Evolutionary conservation across 1,140 invertebrate species (phyloP).

Genomic region (Globodera rostochiensis): DNA sequence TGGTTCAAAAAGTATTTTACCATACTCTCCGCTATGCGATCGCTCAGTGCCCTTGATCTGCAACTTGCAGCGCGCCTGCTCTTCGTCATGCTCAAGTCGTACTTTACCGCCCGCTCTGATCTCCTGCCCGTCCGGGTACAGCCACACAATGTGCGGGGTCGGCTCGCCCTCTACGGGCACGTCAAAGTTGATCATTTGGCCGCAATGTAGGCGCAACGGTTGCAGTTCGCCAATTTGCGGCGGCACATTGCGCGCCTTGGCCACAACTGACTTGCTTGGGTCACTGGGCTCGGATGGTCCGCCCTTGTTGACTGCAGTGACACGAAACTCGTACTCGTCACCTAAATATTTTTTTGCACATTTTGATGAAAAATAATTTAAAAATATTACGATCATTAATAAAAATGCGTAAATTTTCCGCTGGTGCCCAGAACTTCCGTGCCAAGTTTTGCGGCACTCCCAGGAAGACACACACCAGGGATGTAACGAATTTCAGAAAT

Average conservation of each 20-base stretch:
- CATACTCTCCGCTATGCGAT: constrained; percentile 83
- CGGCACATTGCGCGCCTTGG: constrained; percentile 81
- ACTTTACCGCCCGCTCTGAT: constrained; percentile 72
- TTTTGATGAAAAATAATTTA: no score
- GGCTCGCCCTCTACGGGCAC: constrained; percentile 86
- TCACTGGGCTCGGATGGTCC: constrained; percentile 80
- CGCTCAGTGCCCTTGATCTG: constrained; percentile 83
- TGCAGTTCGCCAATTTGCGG: constrained; percentile 90
- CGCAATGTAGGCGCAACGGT: constrained; percentile 81
- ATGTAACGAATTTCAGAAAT: no score
- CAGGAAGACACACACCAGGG: no score
- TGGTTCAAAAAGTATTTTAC: not conserved
- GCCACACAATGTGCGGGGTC: constrained; percentile 81
- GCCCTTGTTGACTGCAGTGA: constrained; percentile 85
- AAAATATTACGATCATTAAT: constrained; percentile 36
- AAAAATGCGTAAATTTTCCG: constrained; percentile 75
- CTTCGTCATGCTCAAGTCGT: constrained; percentile 80
- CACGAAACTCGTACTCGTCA: constrained; percentile 85
- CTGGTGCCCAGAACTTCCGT: no score
- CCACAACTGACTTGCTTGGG: constrained; percentile 78
- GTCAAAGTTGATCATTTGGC: constrained; percentile 86
- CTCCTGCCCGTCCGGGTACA: constrained; percentile 82
- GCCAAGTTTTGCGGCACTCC: no score
- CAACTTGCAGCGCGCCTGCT: constrained; percentile 80
- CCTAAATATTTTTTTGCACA: constrained; percentile 59